A percentile compares a stretch with the other conserved stretches of the same genome.
Evolutionary conservation across 2,113 vertebrate species (phyloP).

Genomic region (Myotis yumanensis): DNA sequence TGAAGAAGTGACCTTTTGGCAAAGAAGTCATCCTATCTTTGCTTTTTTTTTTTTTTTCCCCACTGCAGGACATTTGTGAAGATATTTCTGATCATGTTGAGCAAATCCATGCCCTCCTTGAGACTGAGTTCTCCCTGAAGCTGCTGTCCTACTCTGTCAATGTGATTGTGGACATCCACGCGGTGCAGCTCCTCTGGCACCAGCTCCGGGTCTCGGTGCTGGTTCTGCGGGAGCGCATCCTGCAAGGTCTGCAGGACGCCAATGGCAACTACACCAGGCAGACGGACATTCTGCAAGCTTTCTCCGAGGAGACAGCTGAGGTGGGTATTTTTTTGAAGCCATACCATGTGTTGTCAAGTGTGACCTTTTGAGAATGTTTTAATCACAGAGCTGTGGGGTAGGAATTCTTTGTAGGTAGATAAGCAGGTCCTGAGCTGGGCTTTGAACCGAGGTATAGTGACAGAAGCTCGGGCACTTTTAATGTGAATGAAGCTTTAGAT

Average conservation of each 20-base stretch:
- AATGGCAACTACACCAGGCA: conserved; percentile 99
- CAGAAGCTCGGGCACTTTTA: not conserved
- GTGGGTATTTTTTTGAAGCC: conserved; percentile 77
- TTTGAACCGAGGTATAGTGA: not conserved
- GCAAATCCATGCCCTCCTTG: conserved; percentile 97
- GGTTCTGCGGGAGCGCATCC: conserved; percentile 96
- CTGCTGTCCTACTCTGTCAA: conserved; percentile 98
- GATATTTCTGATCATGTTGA: conserved; percentile 99
- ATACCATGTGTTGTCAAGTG: not conserved
- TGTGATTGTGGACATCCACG: conserved; percentile 97
- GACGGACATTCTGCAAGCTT: conserved; percentile 97
- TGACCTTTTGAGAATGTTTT: conserved; percentile 8
- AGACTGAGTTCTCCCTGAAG: conserved; percentile 98
- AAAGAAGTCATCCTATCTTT: not conserved
- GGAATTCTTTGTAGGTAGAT: not conserved
- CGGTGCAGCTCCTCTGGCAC: conserved; percentile 97
- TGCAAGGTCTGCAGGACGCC: conserved; percentile 98
- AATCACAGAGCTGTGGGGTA: not conserved
- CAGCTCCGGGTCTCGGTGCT: conserved; percentile 98
- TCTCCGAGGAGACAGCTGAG: conserved; percentile 95
- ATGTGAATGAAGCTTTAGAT: not conserved
- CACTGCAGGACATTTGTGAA: conserved; percentile 95
- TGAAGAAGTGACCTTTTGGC: not conserved
- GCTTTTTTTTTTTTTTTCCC: conserved; percentile 26
- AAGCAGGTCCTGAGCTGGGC: not conserved